Percentiles rank a stretch among this genome's conserved stretches.
Evolutionary conservation across 2,888 invertebrate species (phyloP).

Genomic region (Thumatha senex): DNA sequence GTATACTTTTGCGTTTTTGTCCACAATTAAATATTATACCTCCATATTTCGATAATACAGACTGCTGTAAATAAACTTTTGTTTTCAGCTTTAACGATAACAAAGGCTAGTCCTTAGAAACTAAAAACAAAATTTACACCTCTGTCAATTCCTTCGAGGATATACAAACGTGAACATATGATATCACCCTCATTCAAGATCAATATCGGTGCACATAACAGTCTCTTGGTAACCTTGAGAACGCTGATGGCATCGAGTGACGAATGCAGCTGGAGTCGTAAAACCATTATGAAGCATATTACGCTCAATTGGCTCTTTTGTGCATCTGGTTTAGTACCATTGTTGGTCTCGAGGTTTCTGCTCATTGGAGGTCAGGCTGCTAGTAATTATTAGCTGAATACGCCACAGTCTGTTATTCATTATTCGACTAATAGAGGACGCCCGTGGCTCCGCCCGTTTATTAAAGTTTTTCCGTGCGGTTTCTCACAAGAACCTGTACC

Average conservation of each 20-base stretch:
- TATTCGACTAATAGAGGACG: too few species aligned
- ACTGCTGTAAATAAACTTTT: too few species aligned
- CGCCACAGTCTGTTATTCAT: too few species aligned
- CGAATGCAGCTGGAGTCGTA: constrained; percentile 24
- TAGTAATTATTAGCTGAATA: neutral
- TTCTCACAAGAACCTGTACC: too few species aligned
- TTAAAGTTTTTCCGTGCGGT: too few species aligned
- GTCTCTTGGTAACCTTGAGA: constrained; percentile 18
- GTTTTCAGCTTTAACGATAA: too few species aligned
- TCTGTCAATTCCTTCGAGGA: neutral
- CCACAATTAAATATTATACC: too few species aligned
- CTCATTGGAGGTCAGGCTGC: neutral
- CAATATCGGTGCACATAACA: neutral
- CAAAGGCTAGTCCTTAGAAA: too few species aligned
- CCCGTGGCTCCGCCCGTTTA: too few species aligned
- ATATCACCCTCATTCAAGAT: neutral
- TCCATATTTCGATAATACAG: too few species aligned
- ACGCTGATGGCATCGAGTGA: constrained; percentile 20
- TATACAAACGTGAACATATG: neutral
- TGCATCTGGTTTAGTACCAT: constrained; percentile 16
- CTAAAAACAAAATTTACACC: too few species aligned
- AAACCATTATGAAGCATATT: constrained; percentile 8
- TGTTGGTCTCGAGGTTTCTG: constrained; percentile 18
- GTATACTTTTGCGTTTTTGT: too few species aligned
- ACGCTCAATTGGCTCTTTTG: constrained; percentile 32